Percentiles rank a stretch among this genome's conserved stretches.
Evolutionary conservation across 92 coral and sea anemone genomes (phyloP).

Genomic region (Palythoa grandiflora): DNA sequence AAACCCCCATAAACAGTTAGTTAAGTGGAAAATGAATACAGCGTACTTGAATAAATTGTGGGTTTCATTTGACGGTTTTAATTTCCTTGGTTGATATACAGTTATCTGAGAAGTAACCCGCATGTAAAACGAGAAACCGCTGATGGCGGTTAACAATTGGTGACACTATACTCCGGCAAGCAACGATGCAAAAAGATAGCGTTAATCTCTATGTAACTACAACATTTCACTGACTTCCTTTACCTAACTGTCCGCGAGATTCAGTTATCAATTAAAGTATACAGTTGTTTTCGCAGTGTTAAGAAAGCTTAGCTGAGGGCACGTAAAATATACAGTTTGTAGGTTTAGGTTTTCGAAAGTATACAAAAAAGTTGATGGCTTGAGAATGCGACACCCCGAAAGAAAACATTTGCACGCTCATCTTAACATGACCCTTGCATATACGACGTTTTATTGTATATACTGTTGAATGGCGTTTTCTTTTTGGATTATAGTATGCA

Average conservation of each 20-base stretch:
- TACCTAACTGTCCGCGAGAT: slow-evolving; percentile 37
- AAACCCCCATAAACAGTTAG: slow-evolving; percentile 26
- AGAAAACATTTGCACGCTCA: slow-evolving; percentile 76
- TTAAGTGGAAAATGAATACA: slow-evolving; percentile 61
- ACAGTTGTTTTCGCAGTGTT: slow-evolving; percentile 24
- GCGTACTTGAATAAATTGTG: slow-evolving; percentile 72
- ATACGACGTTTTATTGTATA: slow-evolving; percentile 54
- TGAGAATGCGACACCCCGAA: slow-evolving; percentile 54
- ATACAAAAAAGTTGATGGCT: slow-evolving; percentile 57
- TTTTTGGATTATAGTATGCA: slow-evolving; percentile 1
- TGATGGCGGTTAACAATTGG: slow-evolving; percentile 44
- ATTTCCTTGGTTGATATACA: slow-evolving; percentile 90
- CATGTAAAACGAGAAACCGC: slow-evolving; percentile 90
- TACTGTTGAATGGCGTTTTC: slow-evolving; percentile 32
- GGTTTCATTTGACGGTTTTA: slow-evolving; percentile 85
- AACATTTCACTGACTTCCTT: slow-evolving; percentile 42
- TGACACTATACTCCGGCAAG: slow-evolving; percentile 38
- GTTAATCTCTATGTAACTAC: slow-evolving; percentile 58
- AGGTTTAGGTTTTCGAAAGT: slow-evolving; percentile 65
- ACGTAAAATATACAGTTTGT: slow-evolving; percentile 66
- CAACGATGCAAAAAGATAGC: slow-evolving; percentile 52
- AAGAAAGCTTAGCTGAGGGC: slow-evolving; percentile 42
- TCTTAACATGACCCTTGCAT: slow-evolving; percentile 63
- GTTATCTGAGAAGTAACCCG: slow-evolving; percentile 92
- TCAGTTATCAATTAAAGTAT: slow-evolving; percentile 43